Evolutionary conservation across 2,888 invertebrate genomes (phyloP), one percentile per base, ranked within the genome.

Genomic region (Sepiola atlantica): DNA sequence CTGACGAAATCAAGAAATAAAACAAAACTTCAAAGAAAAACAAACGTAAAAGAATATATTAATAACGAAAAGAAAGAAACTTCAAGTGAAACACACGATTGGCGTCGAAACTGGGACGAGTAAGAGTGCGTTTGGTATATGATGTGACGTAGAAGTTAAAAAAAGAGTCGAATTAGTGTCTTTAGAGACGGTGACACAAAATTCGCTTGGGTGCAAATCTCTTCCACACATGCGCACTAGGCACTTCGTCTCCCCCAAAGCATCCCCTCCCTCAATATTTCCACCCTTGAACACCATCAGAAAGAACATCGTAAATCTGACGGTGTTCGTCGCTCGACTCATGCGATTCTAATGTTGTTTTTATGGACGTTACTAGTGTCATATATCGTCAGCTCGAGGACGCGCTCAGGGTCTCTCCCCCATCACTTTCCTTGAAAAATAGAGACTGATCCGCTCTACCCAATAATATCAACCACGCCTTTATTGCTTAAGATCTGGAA

Each of bases 321-420:
- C 45, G 8, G 77, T 32, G 77, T 77, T 77, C 77, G 32, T 77
- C 77, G 16, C 32, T 32, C n/a, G 77, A 77, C 14, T 77, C 77
- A 77, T 77, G 77, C 77, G n/a, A n/a, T 77, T 77, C 14, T n/a
- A 77, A 77, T 77, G 77, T 77, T 77, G 77, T 77, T 77, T 77
- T 77, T 77, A 77, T 77, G n/a, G 77, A 77, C 32, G 77, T 77
- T 77, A n/a, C n/a, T 12, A n/a, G 77, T 77, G 77, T n/a, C 77
- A n/a, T n/a, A 77, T 77, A 77, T 77, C 77, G 77, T 77, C 77
- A n/a, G n/a, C 77, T n/a, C 77, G 77, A 45, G 45, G 45, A n/a
- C 77, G n/a, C n/a, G 77, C 77, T n/a, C n/a, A 77, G n/a, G n/a
- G 77, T n/a, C 16, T 77, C 32, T 77, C n/a, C 12, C 32, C 14